Conservation (phyloP, 2,888 invertebrate species). For the Acleris emargana region DNA sequence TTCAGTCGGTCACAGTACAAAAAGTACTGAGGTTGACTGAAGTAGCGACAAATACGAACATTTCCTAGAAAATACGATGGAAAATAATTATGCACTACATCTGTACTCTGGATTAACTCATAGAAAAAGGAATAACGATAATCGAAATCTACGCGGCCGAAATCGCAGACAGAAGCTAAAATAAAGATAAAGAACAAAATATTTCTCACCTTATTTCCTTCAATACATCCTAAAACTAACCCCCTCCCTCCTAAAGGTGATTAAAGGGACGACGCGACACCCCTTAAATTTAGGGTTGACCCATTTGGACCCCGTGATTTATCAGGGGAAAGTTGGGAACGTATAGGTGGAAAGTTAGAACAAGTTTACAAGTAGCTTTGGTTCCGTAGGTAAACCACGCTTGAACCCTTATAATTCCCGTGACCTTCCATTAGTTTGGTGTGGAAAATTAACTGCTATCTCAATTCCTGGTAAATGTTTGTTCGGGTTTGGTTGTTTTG, state of each 20-base stretch:
- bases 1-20: too few species aligned
- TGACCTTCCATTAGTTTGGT: conserved; percentile 28
- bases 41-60: too few species aligned
- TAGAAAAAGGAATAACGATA: too few species aligned
- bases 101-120: too few species aligned
- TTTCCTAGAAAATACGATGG: too few species aligned
- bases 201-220: conserved; percentile 41
- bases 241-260: background rate
- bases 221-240: background rate
- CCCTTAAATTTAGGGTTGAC: conserved; percentile 26
- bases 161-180: too few species aligned
- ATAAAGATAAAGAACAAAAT: too few species aligned
- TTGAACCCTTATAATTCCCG: conserved; percentile 36
- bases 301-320: conserved; percentile 27
- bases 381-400: conserved; percentile 34
- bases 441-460: conserved; percentile 22
- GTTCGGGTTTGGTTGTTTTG: conserved; percentile 2
- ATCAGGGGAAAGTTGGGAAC: conserved; percentile 19
- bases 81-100: too few species aligned
- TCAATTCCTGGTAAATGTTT: conserved; percentile 15
- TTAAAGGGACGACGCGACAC: conserved; percentile 15
- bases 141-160: too few species aligned
- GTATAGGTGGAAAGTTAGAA: conserved; percentile 26
- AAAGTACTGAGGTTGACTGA: too few species aligned
- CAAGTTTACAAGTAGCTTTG: conserved; percentile 34